phyloP scores from a whole-genome alignment of 2,113 vertebrate species.

The Protobothrops mucrosquamatus region DNA sequence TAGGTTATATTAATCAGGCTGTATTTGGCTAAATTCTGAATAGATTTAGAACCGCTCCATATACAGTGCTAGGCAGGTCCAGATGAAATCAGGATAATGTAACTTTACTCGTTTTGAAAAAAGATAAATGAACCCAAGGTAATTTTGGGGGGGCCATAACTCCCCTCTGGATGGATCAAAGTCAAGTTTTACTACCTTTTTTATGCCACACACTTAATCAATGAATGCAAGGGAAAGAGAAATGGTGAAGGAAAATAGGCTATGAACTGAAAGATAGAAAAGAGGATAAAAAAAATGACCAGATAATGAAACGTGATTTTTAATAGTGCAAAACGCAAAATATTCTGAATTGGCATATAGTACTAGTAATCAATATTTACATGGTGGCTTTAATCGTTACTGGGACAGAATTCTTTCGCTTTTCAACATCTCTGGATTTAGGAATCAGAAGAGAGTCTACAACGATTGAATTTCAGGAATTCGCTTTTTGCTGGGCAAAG shows the following conservation, averaged over 20 bases:
- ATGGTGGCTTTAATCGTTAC: background rate
- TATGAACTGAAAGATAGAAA: background rate
- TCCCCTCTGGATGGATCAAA: background rate
- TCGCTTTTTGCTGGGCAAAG: background rate
- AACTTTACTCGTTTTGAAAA: background rate
- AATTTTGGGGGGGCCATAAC: background rate
- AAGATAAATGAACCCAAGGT: background rate
- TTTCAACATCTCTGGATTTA: background rate
- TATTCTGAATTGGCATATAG: background rate
- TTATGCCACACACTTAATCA: background rate
- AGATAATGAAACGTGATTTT: background rate
- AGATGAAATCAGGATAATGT: background rate
- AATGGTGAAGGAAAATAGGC: background rate
- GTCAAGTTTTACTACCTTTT: background rate
- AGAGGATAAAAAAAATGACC: background rate
- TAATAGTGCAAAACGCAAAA: background rate
- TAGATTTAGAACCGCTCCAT: background rate
- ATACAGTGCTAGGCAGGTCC: background rate
- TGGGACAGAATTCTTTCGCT: background rate
- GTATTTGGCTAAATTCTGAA: background rate
- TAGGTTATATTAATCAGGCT: background rate
- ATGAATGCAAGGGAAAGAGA: background rate
- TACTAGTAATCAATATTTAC: background rate
- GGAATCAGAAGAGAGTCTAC: background rate
- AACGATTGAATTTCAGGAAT: background rate